Conservation (phyloP, 2,113 vertebrate species). For the Glareola pratincola region DNA sequence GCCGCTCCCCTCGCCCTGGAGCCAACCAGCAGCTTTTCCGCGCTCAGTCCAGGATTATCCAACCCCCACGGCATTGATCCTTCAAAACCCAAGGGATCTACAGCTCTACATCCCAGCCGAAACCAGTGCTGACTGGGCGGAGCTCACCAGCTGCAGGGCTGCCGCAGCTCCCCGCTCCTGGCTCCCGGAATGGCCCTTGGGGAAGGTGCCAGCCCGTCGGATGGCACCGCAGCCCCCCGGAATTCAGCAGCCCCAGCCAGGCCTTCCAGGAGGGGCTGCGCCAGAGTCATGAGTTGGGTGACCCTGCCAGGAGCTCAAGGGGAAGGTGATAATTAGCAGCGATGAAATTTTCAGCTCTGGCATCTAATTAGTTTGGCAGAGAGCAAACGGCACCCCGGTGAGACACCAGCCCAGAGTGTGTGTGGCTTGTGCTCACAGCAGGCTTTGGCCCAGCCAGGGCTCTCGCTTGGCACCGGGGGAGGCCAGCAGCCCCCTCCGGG, state of each 20-base stretch:
- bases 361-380: not conserved
- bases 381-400: not conserved
- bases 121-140: not conserved
- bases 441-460: not conserved
- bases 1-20: not conserved
- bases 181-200: accelerated
- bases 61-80: accelerated
- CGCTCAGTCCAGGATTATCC: not conserved
- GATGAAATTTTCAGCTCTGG: not conserved
- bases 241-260: not conserved
- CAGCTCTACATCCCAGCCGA: not conserved
- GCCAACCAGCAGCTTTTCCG: not conserved
- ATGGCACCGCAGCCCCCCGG: accelerated
- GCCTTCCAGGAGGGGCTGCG: not conserved
- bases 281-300: not conserved
- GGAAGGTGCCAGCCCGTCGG: not conserved
- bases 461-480: accelerated
- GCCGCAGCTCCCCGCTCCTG: not conserved
- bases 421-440: accelerated
- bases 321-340: not conserved
- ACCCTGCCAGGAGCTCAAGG: not conserved
- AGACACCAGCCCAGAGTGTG: not conserved
- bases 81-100: accelerated
- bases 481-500: not conserved
- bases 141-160: not conserved